phyloP scores from a whole-genome alignment of 2,888 invertebrate species.

The Idaea aversata region DNA sequence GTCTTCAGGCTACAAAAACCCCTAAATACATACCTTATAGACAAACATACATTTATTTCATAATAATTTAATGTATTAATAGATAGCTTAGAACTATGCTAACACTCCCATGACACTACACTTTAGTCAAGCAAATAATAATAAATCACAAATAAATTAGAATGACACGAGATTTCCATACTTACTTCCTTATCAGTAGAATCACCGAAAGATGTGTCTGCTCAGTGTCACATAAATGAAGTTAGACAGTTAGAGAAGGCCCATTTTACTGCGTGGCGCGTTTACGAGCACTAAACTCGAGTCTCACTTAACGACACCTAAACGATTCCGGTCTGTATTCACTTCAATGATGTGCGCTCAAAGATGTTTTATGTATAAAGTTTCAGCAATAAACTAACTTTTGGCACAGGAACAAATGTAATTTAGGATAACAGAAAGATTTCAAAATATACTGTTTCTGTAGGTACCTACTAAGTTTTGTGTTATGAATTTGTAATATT shows the following conservation, averaged over 20 bases:
- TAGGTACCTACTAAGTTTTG: neutral
- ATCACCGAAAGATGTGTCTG: constrained; percentile 21
- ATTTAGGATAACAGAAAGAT: constrained; percentile 13
- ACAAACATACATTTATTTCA: too few relatives aligned
- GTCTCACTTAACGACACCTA: constrained; percentile 53
- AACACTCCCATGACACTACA: too few relatives aligned
- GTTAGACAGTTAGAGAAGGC: constrained; percentile 56
- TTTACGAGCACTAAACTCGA: constrained; percentile 66
- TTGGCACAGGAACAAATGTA: constrained; percentile 26
- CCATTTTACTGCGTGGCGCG: constrained; percentile 54
- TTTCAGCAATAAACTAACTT: constrained; percentile 31
- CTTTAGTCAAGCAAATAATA: neutral
- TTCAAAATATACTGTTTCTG: neutral
- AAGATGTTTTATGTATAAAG: constrained; percentile 35
- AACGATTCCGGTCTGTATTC: constrained; percentile 48
- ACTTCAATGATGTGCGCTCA: constrained; percentile 38
- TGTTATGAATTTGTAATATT: too few relatives aligned
- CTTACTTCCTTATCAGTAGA: neutral
- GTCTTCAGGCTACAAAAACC: too few relatives aligned
- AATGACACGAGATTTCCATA: constrained; percentile 10
- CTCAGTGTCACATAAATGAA: constrained; percentile 48
- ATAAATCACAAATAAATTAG: constrained; percentile 15
- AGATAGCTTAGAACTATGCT: too few relatives aligned
- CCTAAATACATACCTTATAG: too few relatives aligned
- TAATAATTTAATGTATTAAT: too few relatives aligned